These are phyloP conservation scores for Peromyscus polionotus DNA, from an alignment of 2,113 vertebrate genomes.

Conservation along the genomic window DNA sequence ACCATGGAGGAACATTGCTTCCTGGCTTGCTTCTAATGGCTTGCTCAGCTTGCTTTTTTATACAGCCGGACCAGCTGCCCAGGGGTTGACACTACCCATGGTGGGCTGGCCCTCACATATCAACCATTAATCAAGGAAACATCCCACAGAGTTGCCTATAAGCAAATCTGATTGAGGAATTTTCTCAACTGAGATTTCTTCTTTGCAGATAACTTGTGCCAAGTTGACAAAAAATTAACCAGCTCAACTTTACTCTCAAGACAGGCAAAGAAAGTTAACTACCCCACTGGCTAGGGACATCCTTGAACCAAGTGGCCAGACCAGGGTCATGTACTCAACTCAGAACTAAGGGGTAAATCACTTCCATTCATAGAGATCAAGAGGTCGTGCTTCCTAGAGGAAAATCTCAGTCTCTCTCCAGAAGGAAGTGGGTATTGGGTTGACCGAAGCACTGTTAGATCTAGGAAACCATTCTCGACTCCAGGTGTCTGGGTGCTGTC, in stretches of 20 bases:
- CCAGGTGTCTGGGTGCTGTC: background rate
- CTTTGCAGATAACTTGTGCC: background rate
- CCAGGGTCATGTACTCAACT: background rate
- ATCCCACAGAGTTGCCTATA: background rate
- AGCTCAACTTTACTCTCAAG: background rate
- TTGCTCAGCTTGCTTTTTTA: background rate
- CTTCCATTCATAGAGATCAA: background rate
- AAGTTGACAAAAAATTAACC: background rate
- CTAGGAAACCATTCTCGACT: conserved; percentile 37
- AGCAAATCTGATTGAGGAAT: background rate
- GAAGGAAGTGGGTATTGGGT: background rate
- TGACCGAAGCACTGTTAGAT: background rate
- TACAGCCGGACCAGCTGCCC: background rate
- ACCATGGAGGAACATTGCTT: background rate
- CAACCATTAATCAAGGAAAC: background rate
- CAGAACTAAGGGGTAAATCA: background rate
- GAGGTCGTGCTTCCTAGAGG: background rate
- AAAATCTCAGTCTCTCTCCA: background rate
- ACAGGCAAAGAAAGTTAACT: background rate
- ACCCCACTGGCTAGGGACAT: background rate
- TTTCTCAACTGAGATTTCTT: background rate
- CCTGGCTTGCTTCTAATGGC: background rate
- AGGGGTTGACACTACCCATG: background rate
- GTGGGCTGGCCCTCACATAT: background rate
- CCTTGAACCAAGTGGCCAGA: background rate